Conservation (phyloP, 2,797 vertebrate species). For the Molothrus aeneus region DNA sequence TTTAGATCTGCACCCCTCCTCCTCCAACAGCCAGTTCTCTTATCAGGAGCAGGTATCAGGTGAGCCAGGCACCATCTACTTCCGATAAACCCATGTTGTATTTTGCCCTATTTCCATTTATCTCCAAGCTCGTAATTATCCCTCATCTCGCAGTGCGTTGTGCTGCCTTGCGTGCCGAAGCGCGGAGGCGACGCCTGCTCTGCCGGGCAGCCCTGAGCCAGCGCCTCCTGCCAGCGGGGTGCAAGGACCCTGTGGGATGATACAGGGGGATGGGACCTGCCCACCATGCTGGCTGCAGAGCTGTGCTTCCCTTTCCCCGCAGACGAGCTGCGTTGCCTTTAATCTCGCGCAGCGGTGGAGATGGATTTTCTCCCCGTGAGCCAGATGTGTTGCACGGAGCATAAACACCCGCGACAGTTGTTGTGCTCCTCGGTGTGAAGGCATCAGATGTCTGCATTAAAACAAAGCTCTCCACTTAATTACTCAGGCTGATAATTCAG, state of each 20-base stretch:
- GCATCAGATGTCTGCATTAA: conserved; percentile 66
- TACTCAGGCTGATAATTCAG: conserved; percentile 61
- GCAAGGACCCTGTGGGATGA: accelerated
- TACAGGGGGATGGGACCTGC: background rate
- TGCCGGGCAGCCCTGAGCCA: background rate
- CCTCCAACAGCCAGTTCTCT: background rate
- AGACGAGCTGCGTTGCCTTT: background rate
- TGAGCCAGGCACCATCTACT: conserved; percentile 44
- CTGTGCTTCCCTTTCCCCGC: background rate
- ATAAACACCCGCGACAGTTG: conserved; percentile 63
- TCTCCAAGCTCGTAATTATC: conserved; percentile 10
- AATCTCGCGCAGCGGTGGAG: background rate
- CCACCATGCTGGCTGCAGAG: background rate
- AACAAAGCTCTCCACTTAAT: conserved; percentile 67
- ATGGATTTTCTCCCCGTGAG: conserved; percentile 51
- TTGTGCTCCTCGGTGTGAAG: conserved; percentile 52
- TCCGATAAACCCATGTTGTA: conserved; percentile 33
- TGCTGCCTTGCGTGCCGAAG: background rate
- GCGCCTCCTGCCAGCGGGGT: background rate
- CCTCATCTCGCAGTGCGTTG: background rate
- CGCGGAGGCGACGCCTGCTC: accelerated
- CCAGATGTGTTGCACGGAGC: conserved; percentile 65
- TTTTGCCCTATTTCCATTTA: conserved; percentile 48
- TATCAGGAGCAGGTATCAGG: conserved; percentile 53
- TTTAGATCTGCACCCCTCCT: conserved; percentile 28